Conservation (phyloP, 2,797 vertebrate genomes). For the Aythya fuligula region DNA sequence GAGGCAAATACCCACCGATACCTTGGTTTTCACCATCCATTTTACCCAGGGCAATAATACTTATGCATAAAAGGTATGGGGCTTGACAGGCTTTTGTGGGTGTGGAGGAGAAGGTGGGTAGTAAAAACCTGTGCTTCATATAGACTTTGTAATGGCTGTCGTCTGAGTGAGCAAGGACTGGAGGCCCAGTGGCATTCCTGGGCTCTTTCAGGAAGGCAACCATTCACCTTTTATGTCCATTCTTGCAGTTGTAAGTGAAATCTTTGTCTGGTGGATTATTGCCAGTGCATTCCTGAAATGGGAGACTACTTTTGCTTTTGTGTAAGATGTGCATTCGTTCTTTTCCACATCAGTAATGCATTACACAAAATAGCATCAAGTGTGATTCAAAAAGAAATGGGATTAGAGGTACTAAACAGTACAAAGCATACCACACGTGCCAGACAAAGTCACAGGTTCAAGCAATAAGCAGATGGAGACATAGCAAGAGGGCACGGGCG, state of each 20-base stretch:
- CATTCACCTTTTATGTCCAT: neutral
- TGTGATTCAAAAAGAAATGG: neutral
- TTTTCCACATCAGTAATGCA: constrained; percentile 37
- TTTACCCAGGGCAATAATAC: accelerated
- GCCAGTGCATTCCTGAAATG: constrained; percentile 50
- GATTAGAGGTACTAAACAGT: constrained; percentile 43
- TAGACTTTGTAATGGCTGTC: accelerated
- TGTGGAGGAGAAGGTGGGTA: neutral
- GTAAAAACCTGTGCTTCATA: neutral
- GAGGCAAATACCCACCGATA: neutral
- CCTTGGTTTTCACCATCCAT: neutral
- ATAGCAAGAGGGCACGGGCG: neutral
- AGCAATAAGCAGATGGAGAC: constrained; percentile 11
- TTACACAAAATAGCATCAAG: neutral
- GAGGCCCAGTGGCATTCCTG: neutral
- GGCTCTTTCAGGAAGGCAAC: neutral
- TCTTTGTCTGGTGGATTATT: neutral
- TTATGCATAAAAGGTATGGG: accelerated
- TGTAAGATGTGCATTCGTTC: constrained; percentile 8
- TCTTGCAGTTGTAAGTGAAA: neutral
- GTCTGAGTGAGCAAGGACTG: neutral
- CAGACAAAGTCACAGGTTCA: constrained; percentile 10
- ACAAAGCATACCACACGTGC: constrained; percentile 55
- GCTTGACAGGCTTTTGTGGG: neutral
- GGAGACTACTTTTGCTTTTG: neutral